These are phyloP conservation scores for Orycteropus afer DNA, from an alignment of 2,113 vertebrate species.

Conservation along the genomic window DNA sequence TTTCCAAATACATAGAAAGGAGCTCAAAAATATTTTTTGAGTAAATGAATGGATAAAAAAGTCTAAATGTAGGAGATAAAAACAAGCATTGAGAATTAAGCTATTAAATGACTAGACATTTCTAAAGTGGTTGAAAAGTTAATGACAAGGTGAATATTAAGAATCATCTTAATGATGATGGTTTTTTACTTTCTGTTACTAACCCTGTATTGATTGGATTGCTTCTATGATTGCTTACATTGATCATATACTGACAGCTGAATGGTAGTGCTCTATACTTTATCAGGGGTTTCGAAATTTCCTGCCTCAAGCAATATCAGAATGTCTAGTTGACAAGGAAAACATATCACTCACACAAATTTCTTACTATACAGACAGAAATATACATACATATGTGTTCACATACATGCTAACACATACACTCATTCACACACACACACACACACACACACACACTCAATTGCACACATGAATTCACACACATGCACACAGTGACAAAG, in stretches of 20 bases:
- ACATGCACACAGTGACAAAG: not conserved
- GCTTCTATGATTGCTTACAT: not conserved
- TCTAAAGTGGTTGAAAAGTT: not conserved
- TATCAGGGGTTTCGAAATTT: not conserved
- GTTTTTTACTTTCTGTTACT: not conserved
- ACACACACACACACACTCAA: not conserved
- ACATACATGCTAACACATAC: not conserved
- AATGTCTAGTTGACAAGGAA: not conserved
- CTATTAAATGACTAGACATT: not conserved
- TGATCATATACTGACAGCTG: not conserved
- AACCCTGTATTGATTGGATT: not conserved
- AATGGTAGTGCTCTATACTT: not conserved
- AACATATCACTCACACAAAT: not conserved
- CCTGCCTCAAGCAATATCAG: not conserved
- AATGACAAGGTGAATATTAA: not conserved
- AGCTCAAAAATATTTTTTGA: not conserved
- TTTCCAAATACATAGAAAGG: not conserved
- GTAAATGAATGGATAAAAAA: not conserved
- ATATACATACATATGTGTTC: not conserved
- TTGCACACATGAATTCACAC: no score
- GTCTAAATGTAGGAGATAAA: not conserved
- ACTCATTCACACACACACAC: not conserved
- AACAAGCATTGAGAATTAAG: not conserved
- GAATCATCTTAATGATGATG: not conserved
- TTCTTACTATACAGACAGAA: not conserved